phyloP scores from a whole-genome alignment of 2,888 invertebrate genomes.

The Podabrus alpinus region DNA sequence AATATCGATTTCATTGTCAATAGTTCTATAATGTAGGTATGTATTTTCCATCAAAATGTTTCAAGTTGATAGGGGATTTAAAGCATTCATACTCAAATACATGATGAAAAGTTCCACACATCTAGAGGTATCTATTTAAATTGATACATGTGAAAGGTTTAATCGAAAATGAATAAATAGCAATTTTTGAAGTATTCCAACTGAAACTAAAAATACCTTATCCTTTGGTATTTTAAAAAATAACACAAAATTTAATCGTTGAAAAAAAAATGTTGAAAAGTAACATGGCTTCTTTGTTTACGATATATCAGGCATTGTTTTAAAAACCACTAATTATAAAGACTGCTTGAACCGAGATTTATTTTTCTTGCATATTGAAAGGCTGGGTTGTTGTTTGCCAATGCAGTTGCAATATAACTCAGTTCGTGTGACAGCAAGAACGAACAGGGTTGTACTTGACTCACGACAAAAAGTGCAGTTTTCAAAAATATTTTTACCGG shows the following conservation, averaged over 20 bases:
- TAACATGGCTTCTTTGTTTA: slow-evolving; percentile 33
- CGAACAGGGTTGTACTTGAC: slow-evolving; percentile 42
- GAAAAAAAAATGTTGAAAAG: slow-evolving; percentile 1
- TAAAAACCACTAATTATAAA: slow-evolving; percentile 57
- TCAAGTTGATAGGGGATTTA: slow-evolving; percentile 17
- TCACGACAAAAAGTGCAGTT: not conserved
- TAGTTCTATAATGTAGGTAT: not conserved
- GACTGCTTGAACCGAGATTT: slow-evolving; percentile 50
- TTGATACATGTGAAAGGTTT: slow-evolving; percentile 7
- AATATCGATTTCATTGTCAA: slow-evolving; percentile 23
- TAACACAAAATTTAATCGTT: slow-evolving; percentile 16
- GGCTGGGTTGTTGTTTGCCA: slow-evolving; percentile 48
- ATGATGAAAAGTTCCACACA: not conserved
- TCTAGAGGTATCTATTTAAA: not conserved
- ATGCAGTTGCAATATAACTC: slow-evolving; percentile 55
- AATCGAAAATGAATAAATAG: slow-evolving; percentile 11
- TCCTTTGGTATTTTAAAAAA: slow-evolving; percentile 46
- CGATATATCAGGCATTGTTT: slow-evolving; percentile 49
- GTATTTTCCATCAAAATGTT: slow-evolving; percentile 20
- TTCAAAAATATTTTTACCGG: not conserved
- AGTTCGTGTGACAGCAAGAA: slow-evolving; percentile 53
- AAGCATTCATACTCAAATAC: not conserved
- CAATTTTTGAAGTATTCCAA: slow-evolving; percentile 1
- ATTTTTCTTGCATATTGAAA: slow-evolving; percentile 58
- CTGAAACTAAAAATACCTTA: slow-evolving; percentile 33